A percentile compares a stretch with the other conserved stretches of the same genome.
Evolutionary conservation across 1,140 invertebrate species (phyloP).

Genomic region (Drosophila mayri): DNA sequence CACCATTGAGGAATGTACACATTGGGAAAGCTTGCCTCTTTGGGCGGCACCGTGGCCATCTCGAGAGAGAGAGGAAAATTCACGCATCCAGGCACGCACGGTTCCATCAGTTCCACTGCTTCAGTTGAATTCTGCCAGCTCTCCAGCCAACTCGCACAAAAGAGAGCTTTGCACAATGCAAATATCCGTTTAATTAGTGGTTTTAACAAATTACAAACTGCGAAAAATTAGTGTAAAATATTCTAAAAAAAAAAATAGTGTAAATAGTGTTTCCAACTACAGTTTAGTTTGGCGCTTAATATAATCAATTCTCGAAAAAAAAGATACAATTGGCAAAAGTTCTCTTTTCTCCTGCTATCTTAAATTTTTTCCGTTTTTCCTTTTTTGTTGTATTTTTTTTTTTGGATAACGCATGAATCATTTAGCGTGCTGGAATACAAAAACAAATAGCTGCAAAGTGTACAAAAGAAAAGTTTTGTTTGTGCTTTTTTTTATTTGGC

Average conservation of each 20-base stretch:
- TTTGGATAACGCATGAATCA: conserved; percentile 44
- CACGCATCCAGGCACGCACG: conserved; percentile 38
- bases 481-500: conserved; percentile 51
- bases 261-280: not conserved
- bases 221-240: conserved; percentile 26
- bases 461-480: conserved; percentile 48
- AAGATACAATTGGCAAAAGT: not conserved
- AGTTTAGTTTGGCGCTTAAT: conserved; percentile 22
- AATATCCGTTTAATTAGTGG: conserved; percentile 33
- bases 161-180: conserved; percentile 34
- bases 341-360: not conserved
- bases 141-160: conserved; percentile 46
- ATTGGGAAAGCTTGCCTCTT: conserved; percentile 48
- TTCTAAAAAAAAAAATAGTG: conserved; percentile 7
- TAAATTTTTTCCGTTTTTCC: not conserved
- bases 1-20: conserved; percentile 65
- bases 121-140: conserved; percentile 47
- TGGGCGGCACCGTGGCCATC: conserved; percentile 67
- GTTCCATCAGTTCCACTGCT: conserved; percentile 33
- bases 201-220: conserved; percentile 21
- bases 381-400: conserved; percentile 4
- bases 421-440: conserved; percentile 48
- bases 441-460: conserved; percentile 46
- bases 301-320: not conserved
- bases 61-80: conserved; percentile 1